These are phyloP conservation scores for Sitobion miscanthi DNA, from an alignment of 1,140 invertebrate genomes.

Conservation along the genomic window DNA sequence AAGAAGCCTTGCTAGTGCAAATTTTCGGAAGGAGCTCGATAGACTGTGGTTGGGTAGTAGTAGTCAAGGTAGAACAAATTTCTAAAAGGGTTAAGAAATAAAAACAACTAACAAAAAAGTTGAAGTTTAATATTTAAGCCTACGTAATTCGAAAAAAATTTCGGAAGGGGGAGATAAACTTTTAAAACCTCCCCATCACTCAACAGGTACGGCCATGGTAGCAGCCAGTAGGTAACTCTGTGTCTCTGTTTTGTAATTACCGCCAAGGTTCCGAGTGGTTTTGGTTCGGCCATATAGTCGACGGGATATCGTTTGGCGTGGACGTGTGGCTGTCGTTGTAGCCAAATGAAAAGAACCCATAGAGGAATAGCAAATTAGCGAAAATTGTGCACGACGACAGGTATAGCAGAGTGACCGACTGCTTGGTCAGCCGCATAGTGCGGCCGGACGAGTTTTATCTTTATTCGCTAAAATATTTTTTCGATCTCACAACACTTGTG, in stretches of 20 bases:
- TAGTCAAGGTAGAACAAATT: background rate
- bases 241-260: constrained; percentile 2
- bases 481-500: background rate
- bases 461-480: background rate
- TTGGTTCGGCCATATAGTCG: constrained; percentile 60
- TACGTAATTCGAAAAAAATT: background rate
- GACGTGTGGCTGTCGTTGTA: constrained; percentile 65
- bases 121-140: no score
- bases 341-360: constrained; percentile 69
- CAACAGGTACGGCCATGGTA: no score
- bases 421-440: background rate
- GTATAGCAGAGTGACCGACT: background rate
- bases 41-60: background rate
- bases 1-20: background rate
- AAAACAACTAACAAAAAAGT: background rate
- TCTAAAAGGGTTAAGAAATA: no score
- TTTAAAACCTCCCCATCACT: background rate
- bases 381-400: constrained; percentile 31
- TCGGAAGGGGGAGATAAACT: background rate
- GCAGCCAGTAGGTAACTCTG: background rate
- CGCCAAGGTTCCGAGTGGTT: constrained; percentile 28
- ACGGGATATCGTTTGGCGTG: constrained; percentile 66
- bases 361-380: constrained; percentile 65
- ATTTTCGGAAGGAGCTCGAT: background rate
- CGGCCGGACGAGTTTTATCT: background rate